Conservation (phyloP, 2,888 invertebrate species). For the Lepas anatifera region DNA sequence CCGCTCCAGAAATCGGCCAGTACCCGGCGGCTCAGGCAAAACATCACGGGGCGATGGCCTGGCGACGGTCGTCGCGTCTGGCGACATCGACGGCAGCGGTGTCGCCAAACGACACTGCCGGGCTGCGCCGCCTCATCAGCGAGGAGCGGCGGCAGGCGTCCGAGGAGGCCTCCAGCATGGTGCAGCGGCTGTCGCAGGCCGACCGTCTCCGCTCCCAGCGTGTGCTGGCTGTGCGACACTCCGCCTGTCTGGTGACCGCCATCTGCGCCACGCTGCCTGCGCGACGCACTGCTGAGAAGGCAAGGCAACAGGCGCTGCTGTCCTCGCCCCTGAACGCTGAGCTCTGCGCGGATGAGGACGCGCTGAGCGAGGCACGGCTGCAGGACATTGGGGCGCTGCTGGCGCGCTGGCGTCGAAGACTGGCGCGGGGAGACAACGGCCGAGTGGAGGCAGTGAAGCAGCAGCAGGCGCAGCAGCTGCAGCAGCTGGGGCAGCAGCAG, state of each 20-base stretch:
- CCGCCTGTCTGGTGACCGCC: not conserved
- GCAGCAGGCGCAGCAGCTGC: not conserved
- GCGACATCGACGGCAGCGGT: not conserved
- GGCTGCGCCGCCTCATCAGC: not conserved
- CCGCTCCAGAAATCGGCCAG: no score
- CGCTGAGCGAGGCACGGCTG: not conserved
- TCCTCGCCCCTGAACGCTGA: not conserved
- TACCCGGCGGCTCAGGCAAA: no score
- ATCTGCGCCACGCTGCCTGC: not conserved
- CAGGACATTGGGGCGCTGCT: not conserved
- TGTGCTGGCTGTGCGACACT: not conserved
- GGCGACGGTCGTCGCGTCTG: not conserved
- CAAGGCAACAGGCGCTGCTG: not conserved
- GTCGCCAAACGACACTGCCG: not conserved
- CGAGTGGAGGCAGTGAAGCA: not conserved
- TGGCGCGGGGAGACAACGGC: not conserved
- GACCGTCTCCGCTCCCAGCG: not conserved
- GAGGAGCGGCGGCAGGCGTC: not conserved
- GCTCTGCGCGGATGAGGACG: not conserved
- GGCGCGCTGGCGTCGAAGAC: not conserved
- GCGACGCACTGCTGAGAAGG: not conserved
- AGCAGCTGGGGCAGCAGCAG: not conserved
- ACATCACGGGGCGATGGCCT: not conserved
- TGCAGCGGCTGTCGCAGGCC: not conserved
- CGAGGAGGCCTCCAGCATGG: not conserved